Conservation (phyloP, 2,797 vertebrate genomes). For the Gymnoscopelus microlampas region DNA sequence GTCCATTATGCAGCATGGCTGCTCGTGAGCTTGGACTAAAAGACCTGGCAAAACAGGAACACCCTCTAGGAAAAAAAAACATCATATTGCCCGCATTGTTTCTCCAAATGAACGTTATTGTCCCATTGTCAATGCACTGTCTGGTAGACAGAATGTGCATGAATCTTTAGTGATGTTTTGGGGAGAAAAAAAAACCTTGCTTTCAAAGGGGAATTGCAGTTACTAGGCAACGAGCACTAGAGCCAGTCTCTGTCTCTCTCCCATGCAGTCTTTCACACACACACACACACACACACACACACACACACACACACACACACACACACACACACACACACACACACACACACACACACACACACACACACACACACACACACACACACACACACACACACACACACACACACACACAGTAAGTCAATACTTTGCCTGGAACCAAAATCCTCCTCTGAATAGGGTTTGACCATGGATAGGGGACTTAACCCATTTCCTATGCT, state of each 20-base stretch:
- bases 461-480: slow-evolving; percentile 57
- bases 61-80: slow-evolving; percentile 21
- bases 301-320: slow-evolving; percentile 39
- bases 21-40: slow-evolving; percentile 32
- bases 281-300: slow-evolving; percentile 35
- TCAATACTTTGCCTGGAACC: slow-evolving; percentile 59
- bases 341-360: slow-evolving; percentile 38
- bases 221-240: slow-evolving; percentile 85
- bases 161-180: slow-evolving; percentile 81
- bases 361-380: slow-evolving; percentile 36
- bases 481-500: slow-evolving; percentile 59
- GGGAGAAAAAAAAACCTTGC: slow-evolving; percentile 60
- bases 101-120: slow-evolving; percentile 65
- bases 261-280: slow-evolving; percentile 41
- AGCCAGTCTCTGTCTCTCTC: slow-evolving; percentile 64
- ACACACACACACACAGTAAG: slow-evolving; percentile 30
- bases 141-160: slow-evolving; percentile 72
- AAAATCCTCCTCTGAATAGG: slow-evolving; percentile 63
- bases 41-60: slow-evolving; percentile 26
- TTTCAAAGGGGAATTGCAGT: slow-evolving; percentile 80
- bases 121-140: slow-evolving; percentile 71
- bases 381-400: background rate
- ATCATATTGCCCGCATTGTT: slow-evolving; percentile 54
- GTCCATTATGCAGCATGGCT: slow-evolving; percentile 48
- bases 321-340: slow-evolving; percentile 45